phyloP scores from a whole-genome alignment of 2,797 vertebrate species.

The Coccyzus lansbergi region DNA sequence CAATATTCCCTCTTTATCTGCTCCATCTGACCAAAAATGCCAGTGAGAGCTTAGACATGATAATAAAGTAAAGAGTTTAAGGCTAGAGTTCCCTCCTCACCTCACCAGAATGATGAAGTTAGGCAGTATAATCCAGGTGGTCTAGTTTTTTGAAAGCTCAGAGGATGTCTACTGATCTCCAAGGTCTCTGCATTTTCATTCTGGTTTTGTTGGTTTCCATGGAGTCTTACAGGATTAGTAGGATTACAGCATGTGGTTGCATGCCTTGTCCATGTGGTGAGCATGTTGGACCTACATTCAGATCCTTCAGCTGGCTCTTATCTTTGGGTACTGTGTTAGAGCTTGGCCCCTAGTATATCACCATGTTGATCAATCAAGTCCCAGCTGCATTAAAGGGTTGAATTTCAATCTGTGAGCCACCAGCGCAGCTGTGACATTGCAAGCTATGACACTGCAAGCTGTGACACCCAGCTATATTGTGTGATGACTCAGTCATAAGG shows the following conservation, averaged over 20 bases:
- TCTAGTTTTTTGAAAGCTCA: not conserved
- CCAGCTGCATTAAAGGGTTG: not conserved
- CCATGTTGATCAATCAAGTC: not conserved
- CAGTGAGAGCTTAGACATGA: not conserved
- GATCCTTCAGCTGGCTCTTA: not conserved
- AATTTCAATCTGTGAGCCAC: not conserved
- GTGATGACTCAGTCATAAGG: not conserved
- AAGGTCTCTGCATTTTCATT: not conserved
- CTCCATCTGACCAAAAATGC: not conserved
- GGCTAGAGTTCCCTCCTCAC: not conserved
- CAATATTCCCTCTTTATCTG: not conserved
- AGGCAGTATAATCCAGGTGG: not conserved
- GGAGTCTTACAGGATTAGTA: not conserved
- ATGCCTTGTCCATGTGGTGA: not conserved
- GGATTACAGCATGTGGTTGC: not conserved
- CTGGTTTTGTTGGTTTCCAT: not conserved
- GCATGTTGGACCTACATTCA: fast-evolving
- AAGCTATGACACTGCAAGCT: fast-evolving
- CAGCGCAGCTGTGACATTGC: not conserved
- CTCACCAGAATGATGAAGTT: not conserved
- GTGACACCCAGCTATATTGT: not conserved
- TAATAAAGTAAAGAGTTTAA: not conserved
- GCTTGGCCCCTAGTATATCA: not conserved
- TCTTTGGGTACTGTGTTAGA: not conserved
- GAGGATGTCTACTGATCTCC: not conserved